Conservation (phyloP, 2,113 vertebrate species). For the Lagopus leucura region DNA sequence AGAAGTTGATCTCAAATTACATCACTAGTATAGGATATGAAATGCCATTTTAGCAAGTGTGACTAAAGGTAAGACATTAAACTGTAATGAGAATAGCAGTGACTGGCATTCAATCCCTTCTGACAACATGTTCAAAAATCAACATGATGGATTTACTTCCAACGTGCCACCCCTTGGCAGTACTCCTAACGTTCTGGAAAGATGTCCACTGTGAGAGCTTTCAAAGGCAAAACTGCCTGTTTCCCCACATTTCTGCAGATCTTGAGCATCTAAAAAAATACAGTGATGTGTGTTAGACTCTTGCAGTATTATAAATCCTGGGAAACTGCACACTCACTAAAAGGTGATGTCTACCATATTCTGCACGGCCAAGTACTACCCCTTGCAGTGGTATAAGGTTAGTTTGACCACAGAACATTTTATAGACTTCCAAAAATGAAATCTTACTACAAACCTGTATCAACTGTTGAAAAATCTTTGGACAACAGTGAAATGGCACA, state of each 20-base stretch:
- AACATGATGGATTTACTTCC: not conserved
- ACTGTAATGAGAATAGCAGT: not conserved
- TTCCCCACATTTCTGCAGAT: not conserved
- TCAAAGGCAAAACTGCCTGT: not conserved
- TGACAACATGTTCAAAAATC: not conserved
- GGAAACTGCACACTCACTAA: not conserved
- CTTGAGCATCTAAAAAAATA: not conserved
- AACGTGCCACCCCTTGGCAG: not conserved
- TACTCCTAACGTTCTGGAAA: not conserved
- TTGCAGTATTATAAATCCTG: not conserved
- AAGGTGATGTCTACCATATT: not conserved
- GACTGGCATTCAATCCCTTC: rapidly evolving
- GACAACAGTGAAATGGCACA: not conserved
- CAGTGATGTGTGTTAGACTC: not conserved
- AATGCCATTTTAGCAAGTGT: not conserved
- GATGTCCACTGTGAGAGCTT: not conserved
- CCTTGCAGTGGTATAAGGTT: not conserved
- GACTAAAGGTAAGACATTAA: not conserved
- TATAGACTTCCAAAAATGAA: not conserved
- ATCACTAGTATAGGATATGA: not conserved
- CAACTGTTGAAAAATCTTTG: not conserved
- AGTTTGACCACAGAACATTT: not conserved
- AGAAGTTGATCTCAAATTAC: not conserved
- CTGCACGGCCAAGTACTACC: not conserved
- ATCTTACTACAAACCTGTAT: not conserved